Evolutionary conservation across 2,113 vertebrate species (phyloP), one percentile per base, ranked within the genome.

Genomic region (Coregonus clupeaformis): DNA sequence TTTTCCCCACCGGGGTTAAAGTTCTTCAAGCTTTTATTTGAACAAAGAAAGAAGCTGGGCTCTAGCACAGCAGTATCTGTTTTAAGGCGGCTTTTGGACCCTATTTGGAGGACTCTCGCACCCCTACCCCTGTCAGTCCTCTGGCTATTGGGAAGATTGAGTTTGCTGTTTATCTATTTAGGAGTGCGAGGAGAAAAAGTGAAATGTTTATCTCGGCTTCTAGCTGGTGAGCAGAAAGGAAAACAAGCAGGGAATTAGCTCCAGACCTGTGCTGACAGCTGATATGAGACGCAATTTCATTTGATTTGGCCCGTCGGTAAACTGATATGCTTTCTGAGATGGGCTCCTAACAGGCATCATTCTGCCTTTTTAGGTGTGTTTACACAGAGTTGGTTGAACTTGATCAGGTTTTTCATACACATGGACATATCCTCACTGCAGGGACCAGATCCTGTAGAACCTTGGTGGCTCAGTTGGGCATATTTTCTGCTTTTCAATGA

Each of bases 301-400:
- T 78, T 73, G 74, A 80, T 81, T 80, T 60, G 32, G 80, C 78
- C 22, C 73, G 73, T 76, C 59, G 71, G 60, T 52, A 80, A 77
- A 78, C 60, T 62, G 65, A 87, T 67, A 47, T 42, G 29, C 72
- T 78, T 72, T 4, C 72, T 79, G 66, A 68, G 63, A 81, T 68
- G 72, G 78, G 75, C 72, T 65, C 79, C 79, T 59, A 65, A 77
- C 75, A 77, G 72, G 62, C 74, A 77, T 24, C 68, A 70, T 69
- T 77, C 73, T 77, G 70, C 83, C 79, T 88, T 87, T 88, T 88
- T 82, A 85, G 88, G 87, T 59, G 80, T 79, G 18, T 80, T 73
- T 59, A 70, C 64, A 55, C 69, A n/a, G 18, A 30, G 24, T 45
- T 69, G 29, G 73, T 11, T 76, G 69, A 79, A 62, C 68, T 24